A percentile compares a stretch with the other conserved stretches of the same genome.
These are phyloP conservation scores for Cricetomys ansorgei DNA, from an alignment of 2,113 vertebrate genomes.

Conservation along the genomic window DNA sequence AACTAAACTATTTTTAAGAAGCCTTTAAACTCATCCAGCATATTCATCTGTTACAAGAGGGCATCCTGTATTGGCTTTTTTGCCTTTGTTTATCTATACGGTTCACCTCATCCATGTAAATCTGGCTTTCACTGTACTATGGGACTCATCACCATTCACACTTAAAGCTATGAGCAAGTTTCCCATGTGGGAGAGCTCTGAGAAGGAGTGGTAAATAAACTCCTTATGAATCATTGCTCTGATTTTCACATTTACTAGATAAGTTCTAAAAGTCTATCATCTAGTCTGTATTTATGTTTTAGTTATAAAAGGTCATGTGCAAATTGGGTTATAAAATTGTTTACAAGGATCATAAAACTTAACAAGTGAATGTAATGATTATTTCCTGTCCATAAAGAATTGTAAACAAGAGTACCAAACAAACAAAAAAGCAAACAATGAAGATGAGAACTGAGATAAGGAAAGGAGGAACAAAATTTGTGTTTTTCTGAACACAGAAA, in stretches of 20 bases:
- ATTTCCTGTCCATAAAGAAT: not conserved
- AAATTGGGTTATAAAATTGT: not conserved
- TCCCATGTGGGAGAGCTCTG: not conserved
- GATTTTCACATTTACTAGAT: not conserved
- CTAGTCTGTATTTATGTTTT: not conserved
- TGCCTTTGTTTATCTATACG: not conserved
- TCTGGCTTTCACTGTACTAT: not conserved
- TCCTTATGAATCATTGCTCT: not conserved
- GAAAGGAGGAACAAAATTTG: not conserved
- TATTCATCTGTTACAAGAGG: not conserved
- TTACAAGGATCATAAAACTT: not conserved
- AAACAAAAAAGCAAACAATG: not conserved
- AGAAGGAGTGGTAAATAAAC: not conserved
- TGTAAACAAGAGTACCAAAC: not conserved
- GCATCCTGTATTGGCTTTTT: not conserved
- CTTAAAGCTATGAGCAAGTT: not conserved
- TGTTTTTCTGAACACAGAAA: not conserved
- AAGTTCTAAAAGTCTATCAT: not conserved
- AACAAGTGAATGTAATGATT: not conserved
- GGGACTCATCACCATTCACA: not conserved
- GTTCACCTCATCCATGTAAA: fast-evolving
- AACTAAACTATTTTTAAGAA: not conserved
- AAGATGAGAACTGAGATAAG: not conserved
- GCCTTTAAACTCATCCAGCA: not conserved
- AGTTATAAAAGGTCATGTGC: not conserved